phyloP scores from a whole-genome alignment of 2,797 vertebrate species.

The Clamator glandarius region DNA sequence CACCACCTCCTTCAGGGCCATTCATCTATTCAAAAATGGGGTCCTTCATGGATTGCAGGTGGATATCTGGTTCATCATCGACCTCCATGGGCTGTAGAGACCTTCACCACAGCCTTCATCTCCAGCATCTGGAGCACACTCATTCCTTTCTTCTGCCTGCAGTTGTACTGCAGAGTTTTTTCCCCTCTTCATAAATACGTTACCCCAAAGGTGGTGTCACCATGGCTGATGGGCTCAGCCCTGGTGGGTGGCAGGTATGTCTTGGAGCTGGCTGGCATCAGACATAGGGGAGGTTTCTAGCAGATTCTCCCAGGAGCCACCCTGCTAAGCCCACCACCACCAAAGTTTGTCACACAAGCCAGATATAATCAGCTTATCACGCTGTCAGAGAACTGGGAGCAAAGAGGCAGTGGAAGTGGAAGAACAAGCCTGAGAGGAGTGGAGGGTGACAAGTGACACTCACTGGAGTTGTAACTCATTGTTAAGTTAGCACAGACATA shows the following conservation, averaged over 20 bases:
- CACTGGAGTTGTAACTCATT: neutral
- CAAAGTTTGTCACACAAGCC: neutral
- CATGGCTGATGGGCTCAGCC: fast-evolving
- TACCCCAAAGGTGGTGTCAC: neutral
- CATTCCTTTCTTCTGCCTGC: neutral
- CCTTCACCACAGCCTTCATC: neutral
- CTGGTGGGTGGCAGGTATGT: fast-evolving
- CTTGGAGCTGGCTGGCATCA: neutral
- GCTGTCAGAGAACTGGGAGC: neutral
- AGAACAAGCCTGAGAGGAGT: neutral
- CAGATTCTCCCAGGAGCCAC: neutral
- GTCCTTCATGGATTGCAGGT: neutral
- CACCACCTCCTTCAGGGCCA: no score
- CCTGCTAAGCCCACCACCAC: neutral
- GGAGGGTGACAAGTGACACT: neutral
- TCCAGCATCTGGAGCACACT: fast-evolving
- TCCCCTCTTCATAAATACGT: neutral
- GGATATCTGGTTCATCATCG: neutral
- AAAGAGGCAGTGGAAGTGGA: neutral
- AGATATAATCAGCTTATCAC: neutral
- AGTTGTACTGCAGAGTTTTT: neutral
- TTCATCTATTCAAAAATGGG: no score
- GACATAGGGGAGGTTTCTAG: neutral
- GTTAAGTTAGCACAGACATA: neutral
- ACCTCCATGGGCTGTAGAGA: neutral